These are phyloP conservation scores for Drosophila fulvimacula DNA, from an alignment of 2,888 invertebrate genomes.

Conservation along the genomic window DNA sequence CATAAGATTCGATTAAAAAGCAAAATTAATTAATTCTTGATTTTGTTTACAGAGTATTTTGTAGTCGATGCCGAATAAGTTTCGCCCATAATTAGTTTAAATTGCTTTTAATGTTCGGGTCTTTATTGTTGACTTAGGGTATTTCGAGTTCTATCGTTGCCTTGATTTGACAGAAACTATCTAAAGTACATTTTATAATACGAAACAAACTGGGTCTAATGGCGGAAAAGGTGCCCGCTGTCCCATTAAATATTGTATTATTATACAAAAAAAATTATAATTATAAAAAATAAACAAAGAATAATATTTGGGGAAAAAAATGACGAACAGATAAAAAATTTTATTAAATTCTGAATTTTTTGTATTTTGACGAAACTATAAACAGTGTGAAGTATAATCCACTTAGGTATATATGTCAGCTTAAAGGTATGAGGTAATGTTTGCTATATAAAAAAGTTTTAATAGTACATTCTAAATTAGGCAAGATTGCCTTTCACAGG, in stretches of 20 bases:
- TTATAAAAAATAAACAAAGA: neutral
- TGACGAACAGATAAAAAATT: neutral
- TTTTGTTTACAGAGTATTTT: slow-evolving; percentile 13
- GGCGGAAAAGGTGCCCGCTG: neutral
- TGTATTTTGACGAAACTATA: too few species aligned
- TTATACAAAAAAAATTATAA: neutral
- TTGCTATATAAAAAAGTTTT: neutral
- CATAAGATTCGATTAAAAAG: neutral
- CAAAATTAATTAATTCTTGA: too few species aligned
- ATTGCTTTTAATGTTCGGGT: neutral
- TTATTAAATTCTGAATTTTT: too few species aligned
- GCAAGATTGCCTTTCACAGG: neutral
- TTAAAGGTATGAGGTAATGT: neutral
- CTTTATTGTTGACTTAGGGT: neutral
- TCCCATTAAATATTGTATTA: neutral
- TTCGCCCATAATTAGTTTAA: slow-evolving; percentile 8
- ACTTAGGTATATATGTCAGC: neutral
- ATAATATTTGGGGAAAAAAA: neutral
- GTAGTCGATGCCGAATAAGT: neutral
- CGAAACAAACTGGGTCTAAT: neutral
- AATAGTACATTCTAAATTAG: neutral
- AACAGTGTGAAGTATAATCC: neutral
- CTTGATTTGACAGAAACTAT: slow-evolving; percentile 31
- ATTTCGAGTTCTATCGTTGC: slow-evolving; percentile 15
- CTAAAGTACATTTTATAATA: slow-evolving; percentile 1